phyloP scores from a whole-genome alignment of 2,888 invertebrate species.

The Tenthredo distinguenda region DNA sequence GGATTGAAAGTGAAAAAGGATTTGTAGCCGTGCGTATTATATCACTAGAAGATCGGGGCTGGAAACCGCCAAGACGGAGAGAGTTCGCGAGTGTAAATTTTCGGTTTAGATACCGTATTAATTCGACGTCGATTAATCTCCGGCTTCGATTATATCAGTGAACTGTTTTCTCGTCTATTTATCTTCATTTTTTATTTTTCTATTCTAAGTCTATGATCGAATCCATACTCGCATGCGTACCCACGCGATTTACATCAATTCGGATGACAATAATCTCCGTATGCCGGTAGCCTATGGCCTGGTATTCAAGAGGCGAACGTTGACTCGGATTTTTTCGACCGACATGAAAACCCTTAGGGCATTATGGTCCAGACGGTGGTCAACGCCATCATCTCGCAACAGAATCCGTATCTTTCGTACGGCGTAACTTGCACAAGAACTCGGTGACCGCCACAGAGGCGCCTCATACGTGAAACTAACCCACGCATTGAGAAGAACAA shows the following conservation, averaged over 20 bases:
- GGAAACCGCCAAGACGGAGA: not conserved
- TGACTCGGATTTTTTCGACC: slow-evolving; percentile 34
- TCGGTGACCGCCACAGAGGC: slow-evolving; percentile 26
- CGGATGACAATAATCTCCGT: not conserved
- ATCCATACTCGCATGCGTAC: not conserved
- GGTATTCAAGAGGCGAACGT: slow-evolving; percentile 15
- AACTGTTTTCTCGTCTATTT: not conserved
- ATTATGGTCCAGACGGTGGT: slow-evolving; percentile 40
- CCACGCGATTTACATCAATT: slow-evolving; percentile 1
- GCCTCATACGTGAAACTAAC: slow-evolving; percentile 13
- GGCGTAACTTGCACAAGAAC: slow-evolving; percentile 38
- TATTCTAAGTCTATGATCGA: not conserved
- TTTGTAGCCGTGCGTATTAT: not conserved
- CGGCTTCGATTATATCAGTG: not conserved
- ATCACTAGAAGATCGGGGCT: not conserved
- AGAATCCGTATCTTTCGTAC: slow-evolving; percentile 28
- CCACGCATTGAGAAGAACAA: slow-evolving; percentile 1
- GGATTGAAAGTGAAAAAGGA: slow-evolving; percentile 31
- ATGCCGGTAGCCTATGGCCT: not conserved
- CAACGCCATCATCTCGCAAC: slow-evolving; percentile 45
- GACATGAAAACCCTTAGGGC: slow-evolving; percentile 4
- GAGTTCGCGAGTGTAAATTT: not conserved
- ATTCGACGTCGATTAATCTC: not conserved
- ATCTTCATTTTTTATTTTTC: not conserved
- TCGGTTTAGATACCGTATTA: not conserved